Evolutionary conservation across 1,140 invertebrate genomes (phyloP), one percentile per base, ranked within the genome.

Genomic region (Aphaenogaster ashmeadi): DNA sequence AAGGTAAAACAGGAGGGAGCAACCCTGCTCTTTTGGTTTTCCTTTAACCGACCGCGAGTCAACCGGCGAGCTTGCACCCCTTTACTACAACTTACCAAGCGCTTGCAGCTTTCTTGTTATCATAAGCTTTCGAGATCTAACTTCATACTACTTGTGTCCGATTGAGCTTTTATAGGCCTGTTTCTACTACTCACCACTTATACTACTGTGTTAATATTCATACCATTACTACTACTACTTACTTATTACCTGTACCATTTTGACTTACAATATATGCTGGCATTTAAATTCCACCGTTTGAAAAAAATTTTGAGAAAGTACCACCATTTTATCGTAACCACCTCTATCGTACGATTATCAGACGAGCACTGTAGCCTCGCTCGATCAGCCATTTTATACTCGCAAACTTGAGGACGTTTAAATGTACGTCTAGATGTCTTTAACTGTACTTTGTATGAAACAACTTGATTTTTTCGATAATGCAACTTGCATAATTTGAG

Each of bases 1-100:
- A 96, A 96, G 96, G 96, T 96, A 96, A 96, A 95, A 93, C 91
- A 94, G 91, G 92, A 94, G 86, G 92, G 90, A 88, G 75, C 88
- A 87, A 89, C 71, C 77, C 86, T 71, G 81, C 75, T 88, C 75
- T 78, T 84, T 84, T 75, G 86, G 89, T 89, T 87, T 69, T 87
- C 86, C 89, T 90, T 87, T 86, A 89, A 91, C 91, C 91, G 89
- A 91, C 92, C 91, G 93, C 93, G 90, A 92, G 93, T 93, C 90
- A 90, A 89, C 91, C 92, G 92, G 92, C 93, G 93, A 94, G 93
- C 91, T 94, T 94, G 94, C 94, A 94, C 93, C 93, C 93, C 91
- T 93, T 80, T 87, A 84, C 47, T 87, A 91, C 75, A 90, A 93
- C 91, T 94, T 94, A 94, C 92, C 94, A 94, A 94, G 91, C 89